Conservation (phyloP, 2,888 invertebrate genomes). For the Gastrophysa polygoni region DNA sequence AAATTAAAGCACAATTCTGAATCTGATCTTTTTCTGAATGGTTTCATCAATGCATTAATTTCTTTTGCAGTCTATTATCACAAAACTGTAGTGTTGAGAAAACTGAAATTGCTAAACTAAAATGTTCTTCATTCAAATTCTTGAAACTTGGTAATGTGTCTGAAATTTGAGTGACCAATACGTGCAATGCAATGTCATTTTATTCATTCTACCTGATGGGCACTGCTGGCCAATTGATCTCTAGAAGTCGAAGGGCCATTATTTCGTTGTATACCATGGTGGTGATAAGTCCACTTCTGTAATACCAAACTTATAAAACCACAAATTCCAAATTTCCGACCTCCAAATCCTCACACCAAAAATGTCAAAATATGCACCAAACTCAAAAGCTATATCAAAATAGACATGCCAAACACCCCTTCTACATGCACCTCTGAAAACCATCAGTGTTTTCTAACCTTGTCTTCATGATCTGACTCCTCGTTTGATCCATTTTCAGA, state of each 20-base stretch:
- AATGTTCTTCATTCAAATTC: not conserved
- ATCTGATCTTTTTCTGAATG: no score
- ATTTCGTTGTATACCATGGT: slow-evolving; percentile 79
- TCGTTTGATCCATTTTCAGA: slow-evolving; percentile 85
- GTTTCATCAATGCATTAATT: no score
- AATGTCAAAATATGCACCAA: not conserved
- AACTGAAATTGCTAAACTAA: no score
- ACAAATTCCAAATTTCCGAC: slow-evolving; percentile 13
- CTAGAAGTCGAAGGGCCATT: slow-evolving; percentile 65
- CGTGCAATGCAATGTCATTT: slow-evolving; percentile 35
- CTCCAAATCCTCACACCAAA: not conserved
- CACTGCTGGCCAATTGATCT: slow-evolving; percentile 60
- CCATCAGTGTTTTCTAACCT: slow-evolving; percentile 65
- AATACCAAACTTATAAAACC: slow-evolving; percentile 44
- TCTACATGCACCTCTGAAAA: not conserved
- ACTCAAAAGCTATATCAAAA: not conserved
- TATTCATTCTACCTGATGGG: slow-evolving; percentile 61
- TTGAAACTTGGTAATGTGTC: not conserved
- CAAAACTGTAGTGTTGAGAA: no score
- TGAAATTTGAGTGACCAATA: not conserved
- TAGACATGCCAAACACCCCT: slow-evolving; percentile 16
- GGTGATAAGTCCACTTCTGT: slow-evolving; percentile 83
- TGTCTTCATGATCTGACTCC: slow-evolving; percentile 89
- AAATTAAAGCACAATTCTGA: no score
- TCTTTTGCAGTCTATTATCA: no score